Conservation (phyloP, 2,888 invertebrate genomes). For the Meganola albula region DNA sequence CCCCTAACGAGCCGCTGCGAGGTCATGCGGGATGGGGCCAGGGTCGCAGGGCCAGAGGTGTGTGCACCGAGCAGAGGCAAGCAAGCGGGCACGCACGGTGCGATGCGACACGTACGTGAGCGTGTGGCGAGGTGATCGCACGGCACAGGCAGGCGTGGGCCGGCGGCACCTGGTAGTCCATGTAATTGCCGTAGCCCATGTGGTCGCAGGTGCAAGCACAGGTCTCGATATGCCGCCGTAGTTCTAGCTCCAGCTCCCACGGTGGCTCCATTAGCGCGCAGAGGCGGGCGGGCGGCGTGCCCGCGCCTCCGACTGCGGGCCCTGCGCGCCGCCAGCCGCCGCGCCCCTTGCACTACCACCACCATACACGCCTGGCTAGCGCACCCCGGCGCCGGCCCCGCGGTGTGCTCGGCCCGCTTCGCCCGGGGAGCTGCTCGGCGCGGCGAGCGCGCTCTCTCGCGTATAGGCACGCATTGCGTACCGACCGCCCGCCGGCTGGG, state of each 20-base stretch:
- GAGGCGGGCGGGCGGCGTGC: conserved; percentile 59
- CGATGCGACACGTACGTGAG: conserved; percentile 62
- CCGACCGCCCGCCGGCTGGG: conserved; percentile 60
- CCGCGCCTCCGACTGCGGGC: conserved; percentile 61
- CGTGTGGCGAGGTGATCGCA: conserved; percentile 73
- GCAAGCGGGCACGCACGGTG: conserved; percentile 22
- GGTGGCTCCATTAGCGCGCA: conserved; percentile 73
- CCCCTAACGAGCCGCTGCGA: conserved; percentile 43
- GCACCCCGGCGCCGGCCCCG: conserved; percentile 60
- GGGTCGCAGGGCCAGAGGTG: too few relatives aligned
- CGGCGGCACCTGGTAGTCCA: conserved; percentile 89
- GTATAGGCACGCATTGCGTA: conserved; percentile 57
- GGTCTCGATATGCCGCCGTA: conserved; percentile 91
- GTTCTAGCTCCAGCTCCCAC: conserved; percentile 87
- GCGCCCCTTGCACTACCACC: conserved; percentile 57
- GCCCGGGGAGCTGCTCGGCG: conserved; percentile 54
- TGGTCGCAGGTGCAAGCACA: conserved; percentile 95
- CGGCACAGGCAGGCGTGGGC: conserved; percentile 72
- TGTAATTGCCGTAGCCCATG: conserved; percentile 95
- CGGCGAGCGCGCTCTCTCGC: conserved; percentile 48
- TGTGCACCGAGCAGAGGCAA: conserved; percentile 28
- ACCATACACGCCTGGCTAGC: conserved; percentile 62
- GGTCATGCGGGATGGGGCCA: conserved; percentile 45
- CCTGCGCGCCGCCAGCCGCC: conserved; percentile 65
- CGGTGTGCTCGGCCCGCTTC: conserved; percentile 57